Percentiles rank a stretch among this genome's conserved stretches.
Conservation (phyloP, 2,888 invertebrate genomes). For the Patella pellucida region DNA sequence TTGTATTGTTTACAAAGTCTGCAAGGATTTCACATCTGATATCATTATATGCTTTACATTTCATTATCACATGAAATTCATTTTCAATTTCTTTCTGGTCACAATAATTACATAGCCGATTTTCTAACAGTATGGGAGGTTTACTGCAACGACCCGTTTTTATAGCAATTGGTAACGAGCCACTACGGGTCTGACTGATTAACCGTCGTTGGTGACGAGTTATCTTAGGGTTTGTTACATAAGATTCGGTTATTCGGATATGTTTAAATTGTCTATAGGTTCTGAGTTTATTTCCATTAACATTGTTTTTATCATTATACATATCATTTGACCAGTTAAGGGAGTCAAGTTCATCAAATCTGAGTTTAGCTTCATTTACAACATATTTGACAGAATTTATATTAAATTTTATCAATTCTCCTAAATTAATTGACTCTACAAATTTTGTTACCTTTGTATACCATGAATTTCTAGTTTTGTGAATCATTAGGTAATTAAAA, state of each 20-base stretch:
- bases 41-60: no score
- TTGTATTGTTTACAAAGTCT: no score
- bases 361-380: not conserved
- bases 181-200: not conserved
- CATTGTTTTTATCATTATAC: not conserved
- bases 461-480: not conserved
- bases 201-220: not conserved
- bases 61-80: not conserved
- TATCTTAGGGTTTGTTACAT: not conserved
- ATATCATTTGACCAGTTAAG: not conserved
- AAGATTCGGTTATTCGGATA: not conserved
- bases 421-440: not conserved
- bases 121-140: not conserved
- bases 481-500: not conserved
- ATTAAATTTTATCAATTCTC: not conserved
- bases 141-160: not conserved
- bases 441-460: not conserved
- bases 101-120: not conserved
- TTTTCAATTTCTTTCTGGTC: not conserved
- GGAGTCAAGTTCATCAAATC: not conserved
- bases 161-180: not conserved
- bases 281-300: conserved; percentile 3
- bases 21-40: no score
- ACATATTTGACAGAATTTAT: not conserved
- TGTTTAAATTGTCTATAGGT: not conserved